phyloP scores from a whole-genome alignment of 2,113 vertebrate species.

The Callipepla squamata region DNA sequence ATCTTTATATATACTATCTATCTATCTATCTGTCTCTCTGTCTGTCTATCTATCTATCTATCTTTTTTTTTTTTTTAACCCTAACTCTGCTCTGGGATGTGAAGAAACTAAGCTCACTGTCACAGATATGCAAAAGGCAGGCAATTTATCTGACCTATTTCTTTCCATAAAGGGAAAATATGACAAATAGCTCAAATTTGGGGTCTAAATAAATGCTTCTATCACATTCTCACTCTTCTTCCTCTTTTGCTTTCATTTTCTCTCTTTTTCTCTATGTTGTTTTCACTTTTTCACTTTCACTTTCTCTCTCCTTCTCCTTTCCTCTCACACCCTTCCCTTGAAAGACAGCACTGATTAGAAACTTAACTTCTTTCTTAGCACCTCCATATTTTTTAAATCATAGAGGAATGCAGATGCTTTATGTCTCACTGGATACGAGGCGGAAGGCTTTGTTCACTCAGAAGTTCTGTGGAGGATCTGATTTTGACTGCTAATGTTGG shows the following conservation, averaged over 20 bases:
- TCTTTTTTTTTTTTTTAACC: neutral
- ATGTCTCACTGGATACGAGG: neutral
- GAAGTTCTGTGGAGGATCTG: neutral
- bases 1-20: neutral
- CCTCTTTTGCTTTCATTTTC: neutral
- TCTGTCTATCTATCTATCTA: too few species aligned
- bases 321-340: neutral
- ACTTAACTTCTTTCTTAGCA: neutral
- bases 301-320: neutral
- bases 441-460: neutral
- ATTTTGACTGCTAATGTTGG: neutral
- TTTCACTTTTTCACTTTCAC: neutral
- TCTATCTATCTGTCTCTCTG: neutral
- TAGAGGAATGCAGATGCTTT: rapidly evolving
- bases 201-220: neutral
- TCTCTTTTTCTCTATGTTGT: neutral
- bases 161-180: neutral
- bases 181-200: neutral
- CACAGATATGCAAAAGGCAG: constrained; percentile 22
- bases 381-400: neutral
- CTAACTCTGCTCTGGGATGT: neutral
- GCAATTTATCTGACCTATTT: constrained; percentile 26
- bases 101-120: constrained; percentile 17
- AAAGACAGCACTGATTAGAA: neutral
- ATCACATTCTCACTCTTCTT: neutral